Conservation (phyloP, 2,888 invertebrate genomes). For the Amblyjoppa proteus region DNA sequence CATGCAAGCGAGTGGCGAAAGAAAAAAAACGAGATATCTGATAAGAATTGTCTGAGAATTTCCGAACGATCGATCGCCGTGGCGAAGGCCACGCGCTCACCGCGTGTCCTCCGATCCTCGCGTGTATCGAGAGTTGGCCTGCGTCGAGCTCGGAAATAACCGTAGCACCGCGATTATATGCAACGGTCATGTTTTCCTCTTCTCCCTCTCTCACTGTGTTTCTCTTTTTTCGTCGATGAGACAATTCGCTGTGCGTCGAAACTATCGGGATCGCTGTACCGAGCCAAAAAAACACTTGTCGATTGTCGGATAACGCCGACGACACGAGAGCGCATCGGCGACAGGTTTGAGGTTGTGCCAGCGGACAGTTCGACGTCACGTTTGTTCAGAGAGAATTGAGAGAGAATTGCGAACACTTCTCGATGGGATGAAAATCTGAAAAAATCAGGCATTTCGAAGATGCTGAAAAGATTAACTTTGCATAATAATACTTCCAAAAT, state of each 20-base stretch:
- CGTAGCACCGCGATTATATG: not conserved
- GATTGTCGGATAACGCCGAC: conserved; percentile 12
- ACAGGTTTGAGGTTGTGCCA: not conserved
- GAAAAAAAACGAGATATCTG: not conserved
- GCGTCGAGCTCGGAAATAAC: conserved; percentile 24
- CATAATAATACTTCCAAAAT: too few species aligned
- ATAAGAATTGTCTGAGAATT: not conserved
- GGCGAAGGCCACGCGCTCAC: not conserved
- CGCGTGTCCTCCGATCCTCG: not conserved
- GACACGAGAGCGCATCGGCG: not conserved
- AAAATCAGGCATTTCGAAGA: too few species aligned
- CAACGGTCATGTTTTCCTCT: not conserved
- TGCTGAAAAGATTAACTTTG: too few species aligned
- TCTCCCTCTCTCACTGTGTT: not conserved
- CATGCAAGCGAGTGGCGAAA: not conserved
- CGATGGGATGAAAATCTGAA: too few species aligned
- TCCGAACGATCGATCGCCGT: conserved; percentile 1
- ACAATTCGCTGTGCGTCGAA: conserved; percentile 1
- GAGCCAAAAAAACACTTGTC: conserved; percentile 36
- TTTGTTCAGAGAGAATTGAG: too few species aligned
- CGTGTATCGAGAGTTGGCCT: not conserved
- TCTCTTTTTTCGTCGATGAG: conserved; percentile 42
- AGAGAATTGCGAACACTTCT: too few species aligned
- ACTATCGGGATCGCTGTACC: not conserved
- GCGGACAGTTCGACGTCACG: too few species aligned